phyloP scores from a whole-genome alignment of 2,888 invertebrate species.

The Lasiommata megera region DNA sequence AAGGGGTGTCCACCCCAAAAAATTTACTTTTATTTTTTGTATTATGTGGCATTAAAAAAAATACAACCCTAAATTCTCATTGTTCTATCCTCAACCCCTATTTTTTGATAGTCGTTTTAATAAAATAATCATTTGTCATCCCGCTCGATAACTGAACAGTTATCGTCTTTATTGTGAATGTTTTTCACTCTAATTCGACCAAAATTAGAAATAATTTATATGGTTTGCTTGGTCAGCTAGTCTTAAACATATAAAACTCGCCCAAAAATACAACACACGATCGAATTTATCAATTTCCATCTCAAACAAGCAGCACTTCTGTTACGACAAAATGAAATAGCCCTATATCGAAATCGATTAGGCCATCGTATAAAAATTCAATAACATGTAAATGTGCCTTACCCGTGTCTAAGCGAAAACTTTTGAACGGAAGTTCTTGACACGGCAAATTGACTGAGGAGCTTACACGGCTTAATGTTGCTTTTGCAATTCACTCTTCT shows the following conservation, averaged over 20 bases:
- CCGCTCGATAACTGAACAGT: too few relatives aligned
- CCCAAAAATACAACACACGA: background rate
- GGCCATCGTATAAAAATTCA: slow-evolving; percentile 77
- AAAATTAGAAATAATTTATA: too few relatives aligned
- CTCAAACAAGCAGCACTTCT: slow-evolving; percentile 1
- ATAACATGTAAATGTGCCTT: slow-evolving; percentile 76
- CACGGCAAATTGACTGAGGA: slow-evolving; percentile 63
- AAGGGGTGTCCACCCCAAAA: too few relatives aligned
- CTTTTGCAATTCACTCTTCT: slow-evolving; percentile 32
- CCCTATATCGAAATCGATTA: slow-evolving; percentile 50
- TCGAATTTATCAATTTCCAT: slow-evolving; percentile 3
- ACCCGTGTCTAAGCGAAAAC: slow-evolving; percentile 62
- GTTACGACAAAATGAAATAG: slow-evolving; percentile 30
- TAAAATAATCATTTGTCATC: too few relatives aligned
- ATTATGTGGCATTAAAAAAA: too few relatives aligned
- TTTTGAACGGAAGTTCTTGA: slow-evolving; percentile 66
- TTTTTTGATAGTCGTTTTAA: too few relatives aligned
- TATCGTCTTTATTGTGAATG: too few relatives aligned
- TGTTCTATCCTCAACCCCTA: too few relatives aligned
- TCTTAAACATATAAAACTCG: background rate
- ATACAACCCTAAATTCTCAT: too few relatives aligned
- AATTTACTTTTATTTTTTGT: too few relatives aligned
- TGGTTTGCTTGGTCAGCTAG: too few relatives aligned
- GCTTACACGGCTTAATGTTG: slow-evolving; percentile 40
- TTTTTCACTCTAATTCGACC: too few relatives aligned